A percentile compares a stretch with the other conserved stretches of the same genome.
phyloP scores from a whole-genome alignment of 2,113 vertebrate species.

The Nothocercus nigrocapillus region DNA sequence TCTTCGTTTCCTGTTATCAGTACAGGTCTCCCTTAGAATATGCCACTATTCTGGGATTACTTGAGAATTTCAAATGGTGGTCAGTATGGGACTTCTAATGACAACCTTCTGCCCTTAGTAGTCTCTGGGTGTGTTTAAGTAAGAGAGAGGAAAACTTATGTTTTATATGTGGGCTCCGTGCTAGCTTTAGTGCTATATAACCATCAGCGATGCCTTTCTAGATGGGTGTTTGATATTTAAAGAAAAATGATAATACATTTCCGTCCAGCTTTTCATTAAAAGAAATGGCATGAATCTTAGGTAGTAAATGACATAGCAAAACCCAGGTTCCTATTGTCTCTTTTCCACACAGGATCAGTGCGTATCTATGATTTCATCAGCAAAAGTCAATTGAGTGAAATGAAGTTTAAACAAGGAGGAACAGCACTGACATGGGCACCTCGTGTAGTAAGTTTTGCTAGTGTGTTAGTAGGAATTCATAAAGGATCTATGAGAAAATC shows the following conservation, averaged over 20 bases:
- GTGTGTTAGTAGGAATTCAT: neutral
- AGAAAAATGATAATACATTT: neutral
- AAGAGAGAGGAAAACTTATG: neutral
- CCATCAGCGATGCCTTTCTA: neutral
- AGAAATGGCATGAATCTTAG: neutral
- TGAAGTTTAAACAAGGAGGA: constrained; percentile 89
- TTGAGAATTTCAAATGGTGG: neutral
- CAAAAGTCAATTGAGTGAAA: constrained; percentile 77
- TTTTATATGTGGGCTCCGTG: neutral
- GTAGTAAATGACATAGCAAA: neutral
- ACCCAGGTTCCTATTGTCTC: neutral
- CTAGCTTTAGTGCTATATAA: neutral
- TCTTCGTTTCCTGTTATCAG: neutral
- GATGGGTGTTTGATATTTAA: neutral
- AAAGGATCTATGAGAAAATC: neutral
- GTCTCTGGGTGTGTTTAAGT: neutral
- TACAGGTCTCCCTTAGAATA: neutral
- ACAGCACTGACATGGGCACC: constrained; percentile 90
- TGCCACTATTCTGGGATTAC: neutral
- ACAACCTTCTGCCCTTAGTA: rapidly evolving
- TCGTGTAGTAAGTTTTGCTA: constrained; percentile 75
- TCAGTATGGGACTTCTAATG: neutral
- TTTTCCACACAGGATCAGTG: constrained; percentile 81
- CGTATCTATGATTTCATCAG: constrained; percentile 89
- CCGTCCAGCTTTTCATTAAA: neutral